Conservation (phyloP, 1,140 invertebrate genomes). For the Lordiphosa mommai region DNA sequence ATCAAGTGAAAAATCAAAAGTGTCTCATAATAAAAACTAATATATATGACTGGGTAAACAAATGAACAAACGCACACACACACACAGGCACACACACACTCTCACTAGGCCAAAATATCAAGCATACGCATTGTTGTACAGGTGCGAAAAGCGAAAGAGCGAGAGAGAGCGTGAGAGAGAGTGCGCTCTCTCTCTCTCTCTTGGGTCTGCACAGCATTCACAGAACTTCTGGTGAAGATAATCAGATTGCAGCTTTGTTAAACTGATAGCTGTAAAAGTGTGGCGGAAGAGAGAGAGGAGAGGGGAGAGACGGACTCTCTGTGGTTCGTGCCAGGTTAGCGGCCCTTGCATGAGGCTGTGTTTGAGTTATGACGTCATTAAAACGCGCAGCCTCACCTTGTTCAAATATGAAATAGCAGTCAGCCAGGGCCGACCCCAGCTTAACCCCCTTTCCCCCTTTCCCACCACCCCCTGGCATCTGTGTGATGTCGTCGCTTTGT, state of each 20-base stretch:
- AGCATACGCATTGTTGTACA: slow-evolving; percentile 66
- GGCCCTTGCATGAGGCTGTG: slow-evolving; percentile 59
- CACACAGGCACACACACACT: background rate
- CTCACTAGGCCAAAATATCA: slow-evolving; percentile 21
- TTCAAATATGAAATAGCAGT: slow-evolving; percentile 49
- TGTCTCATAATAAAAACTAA: slow-evolving; percentile 59
- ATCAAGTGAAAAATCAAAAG: slow-evolving; percentile 66
- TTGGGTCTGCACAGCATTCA: slow-evolving; percentile 21
- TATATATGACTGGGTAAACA: slow-evolving; percentile 54
- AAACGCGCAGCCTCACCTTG: slow-evolving; percentile 70
- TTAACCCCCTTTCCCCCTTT: background rate
- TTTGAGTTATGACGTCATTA: slow-evolving; percentile 74
- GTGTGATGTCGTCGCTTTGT: slow-evolving; percentile 52
- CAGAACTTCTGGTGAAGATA: slow-evolving; percentile 14
- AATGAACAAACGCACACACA: slow-evolving; percentile 8
- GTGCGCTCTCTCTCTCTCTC: background rate
- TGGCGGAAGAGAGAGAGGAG: background rate
- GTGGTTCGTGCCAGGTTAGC: slow-evolving; percentile 41
- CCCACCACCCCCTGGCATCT: slow-evolving; percentile 34
- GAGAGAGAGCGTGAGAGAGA: background rate
- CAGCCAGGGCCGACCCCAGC: slow-evolving; percentile 20
- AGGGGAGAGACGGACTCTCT: background rate
- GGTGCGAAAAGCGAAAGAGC: slow-evolving; percentile 35
- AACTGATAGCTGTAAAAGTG: slow-evolving; percentile 43
- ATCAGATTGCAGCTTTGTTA: slow-evolving; percentile 48